Base-by-base conservation (phyloP, 2,113 vertebrate genomes). In the Syrrhaptes paradoxus region DNA sequence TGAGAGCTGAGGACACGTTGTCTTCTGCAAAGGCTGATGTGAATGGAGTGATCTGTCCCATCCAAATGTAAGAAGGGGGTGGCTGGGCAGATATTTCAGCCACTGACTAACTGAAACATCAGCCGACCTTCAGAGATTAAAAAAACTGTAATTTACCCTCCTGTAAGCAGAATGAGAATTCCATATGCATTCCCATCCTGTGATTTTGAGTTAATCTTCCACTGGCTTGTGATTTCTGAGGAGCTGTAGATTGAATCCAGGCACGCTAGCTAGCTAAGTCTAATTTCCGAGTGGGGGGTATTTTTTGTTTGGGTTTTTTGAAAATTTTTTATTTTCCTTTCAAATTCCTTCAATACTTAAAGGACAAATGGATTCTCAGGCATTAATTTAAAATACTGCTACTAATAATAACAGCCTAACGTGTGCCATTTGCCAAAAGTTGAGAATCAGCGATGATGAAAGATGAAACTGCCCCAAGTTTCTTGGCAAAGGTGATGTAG, bases 401-500 rank as follows among this genome's bases (percentile, higher is more conserved):
- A 18, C 54, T 93, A 91, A 48, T 59, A 87, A 89, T 73, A 94
- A 65, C n/a, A 59, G 13, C 70, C 36, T 73, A 32, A 62, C 3
- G 5, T 59, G 63, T 77, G 59, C 85, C 68, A 2, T 55, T 88
- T 88, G 82, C 75, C 79, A 92, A 77, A 92, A 78, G 59, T 18
- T 88, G 94, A 65, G 74, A 80, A 70, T 83, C 63, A 77, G 85
- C 54, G 54, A 26, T 32, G 34, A n/a, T 80, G 87, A 96, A 96
- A 95, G 85, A 92, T 45, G 72, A 95, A 88, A 84, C 45, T 95
- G 66, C 89, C 93, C 85, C 66, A 62, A 16, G 31, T 87, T 94
- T 79, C 92, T 94, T 96, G 96, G 96, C 95, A 94, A 74, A 93
- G 77, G 52, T 3, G 57, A 58, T 12, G 22, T 21, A 95, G 93